Evolutionary conservation across 2,888 invertebrate genomes (phyloP), one percentile per base, ranked within the genome.

Genomic region (Hemistola chrysoprasaria): DNA sequence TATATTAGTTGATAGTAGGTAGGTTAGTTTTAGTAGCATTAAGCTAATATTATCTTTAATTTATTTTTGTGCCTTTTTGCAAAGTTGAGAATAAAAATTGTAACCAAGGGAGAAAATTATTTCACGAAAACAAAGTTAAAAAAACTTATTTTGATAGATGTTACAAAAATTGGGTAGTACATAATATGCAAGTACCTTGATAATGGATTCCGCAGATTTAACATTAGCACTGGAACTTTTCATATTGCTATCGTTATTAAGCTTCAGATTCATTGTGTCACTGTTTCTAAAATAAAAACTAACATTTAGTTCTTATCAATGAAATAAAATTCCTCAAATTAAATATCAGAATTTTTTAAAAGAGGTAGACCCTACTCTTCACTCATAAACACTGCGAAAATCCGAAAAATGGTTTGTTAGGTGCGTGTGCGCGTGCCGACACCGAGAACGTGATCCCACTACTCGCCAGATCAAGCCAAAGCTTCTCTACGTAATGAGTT

Each of bases 211-310:
- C 37, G 69, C 62, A 23, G 70, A 65, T 34, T 75, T 75, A 37
- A 74, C 56, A 53, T 65, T 55, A 42, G 57, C 59, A 38, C 62
- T 64, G 8, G 78, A 68, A 51, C 66, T 70, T 57, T 78, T 77
- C 27, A 74, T 62, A 11, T 7, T 30, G n/a, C 26, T 30, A 40
- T 85, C 80, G 63, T 85, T 86, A 59, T 79, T 85, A 47, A 86
- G 59, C 59, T 86, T 87, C 44, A 87, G 57, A 69, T 85, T 86
- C 86, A 86, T 85, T 53, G 56, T 62, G 56, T 62, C 57, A 52
- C 60, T 53, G 59, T 53, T 69, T 53, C 65, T 67, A 71, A 39
- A 38, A 35, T 26, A 60, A 63, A 60, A 31, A 50, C n/a, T 16
- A 16, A 23, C 28, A 28, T 20, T 0, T 2, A 7, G 9, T 10